Evolutionary conservation across 1,140 invertebrate genomes (phyloP).

Genomic region (Euborellia annulipes): DNA sequence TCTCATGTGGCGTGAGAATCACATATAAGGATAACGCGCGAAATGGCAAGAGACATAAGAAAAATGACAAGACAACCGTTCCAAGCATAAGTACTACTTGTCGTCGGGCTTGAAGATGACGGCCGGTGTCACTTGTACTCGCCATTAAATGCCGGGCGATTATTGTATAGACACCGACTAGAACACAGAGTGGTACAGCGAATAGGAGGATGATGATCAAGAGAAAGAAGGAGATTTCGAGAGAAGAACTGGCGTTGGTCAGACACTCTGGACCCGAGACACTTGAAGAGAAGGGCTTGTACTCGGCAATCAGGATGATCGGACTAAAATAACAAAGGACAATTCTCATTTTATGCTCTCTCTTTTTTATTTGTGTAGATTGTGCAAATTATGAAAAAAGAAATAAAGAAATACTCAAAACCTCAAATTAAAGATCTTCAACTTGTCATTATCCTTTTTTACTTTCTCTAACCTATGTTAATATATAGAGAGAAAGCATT

Average conservation of each 20-base stretch:
- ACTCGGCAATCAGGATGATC: slow-evolving; percentile 56
- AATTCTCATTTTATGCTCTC: no score
- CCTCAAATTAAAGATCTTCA: no score
- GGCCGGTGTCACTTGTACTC: slow-evolving; percentile 44
- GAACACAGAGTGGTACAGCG: slow-evolving; percentile 52
- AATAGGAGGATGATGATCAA: slow-evolving; percentile 57
- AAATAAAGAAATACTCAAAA: no score
- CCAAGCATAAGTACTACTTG: slow-evolving; percentile 66
- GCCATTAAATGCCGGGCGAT: slow-evolving; percentile 58
- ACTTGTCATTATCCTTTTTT: no score
- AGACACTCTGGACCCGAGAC: slow-evolving; percentile 48
- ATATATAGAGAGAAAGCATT: no score
- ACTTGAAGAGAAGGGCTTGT: slow-evolving; percentile 43
- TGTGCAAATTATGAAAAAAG: no score
- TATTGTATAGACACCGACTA: slow-evolving; percentile 56
- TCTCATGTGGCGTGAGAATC: slow-evolving; percentile 42
- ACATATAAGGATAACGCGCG: slow-evolving; percentile 68
- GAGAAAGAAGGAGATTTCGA: slow-evolving; percentile 56
- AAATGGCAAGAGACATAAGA: slow-evolving; percentile 72
- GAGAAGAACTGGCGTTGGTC: slow-evolving; percentile 44
- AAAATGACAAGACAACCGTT: slow-evolving; percentile 70
- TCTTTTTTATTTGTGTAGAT: no score
- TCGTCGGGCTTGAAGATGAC: slow-evolving; percentile 17
- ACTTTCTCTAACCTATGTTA: no score
- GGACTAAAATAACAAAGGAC: slow-evolving; percentile 48